Evolutionary conservation across 1,140 invertebrate genomes (phyloP).

Genomic region (Vanessa tameamea): DNA sequence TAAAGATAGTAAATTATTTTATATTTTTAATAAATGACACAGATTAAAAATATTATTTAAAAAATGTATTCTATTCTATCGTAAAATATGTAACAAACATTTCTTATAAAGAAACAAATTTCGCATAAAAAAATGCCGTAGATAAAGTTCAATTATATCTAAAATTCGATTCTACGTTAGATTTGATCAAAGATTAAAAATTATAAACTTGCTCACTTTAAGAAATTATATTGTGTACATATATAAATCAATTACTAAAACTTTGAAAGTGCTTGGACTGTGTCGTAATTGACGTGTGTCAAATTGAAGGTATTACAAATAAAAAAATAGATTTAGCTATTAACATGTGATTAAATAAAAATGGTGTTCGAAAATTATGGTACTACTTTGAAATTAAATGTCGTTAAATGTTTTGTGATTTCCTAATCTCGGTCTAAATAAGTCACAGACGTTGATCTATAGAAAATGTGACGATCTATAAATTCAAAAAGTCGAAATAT

Average conservation of each 20-base stretch:
- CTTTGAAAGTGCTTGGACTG: too few relatives aligned
- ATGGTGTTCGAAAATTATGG: conserved; percentile 27
- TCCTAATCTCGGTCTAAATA: conserved; percentile 37
- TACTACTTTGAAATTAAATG: conserved; percentile 25
- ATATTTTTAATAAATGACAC: background rate
- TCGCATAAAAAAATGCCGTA: background rate
- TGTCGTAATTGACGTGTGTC: too few relatives aligned
- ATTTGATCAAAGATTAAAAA: too few relatives aligned
- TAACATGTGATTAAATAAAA: conserved; percentile 28
- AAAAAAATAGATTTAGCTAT: conserved; percentile 18
- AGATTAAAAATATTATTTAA: background rate
- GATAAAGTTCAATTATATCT: background rate
- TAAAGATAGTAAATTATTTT: background rate
- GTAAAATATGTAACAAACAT: background rate
- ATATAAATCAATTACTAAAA: too few relatives aligned
- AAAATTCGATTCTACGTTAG: background rate
- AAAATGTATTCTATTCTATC: background rate
- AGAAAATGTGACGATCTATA: conserved; percentile 5
- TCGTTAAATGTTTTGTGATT: conserved; percentile 33
- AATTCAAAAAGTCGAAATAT: background rate
- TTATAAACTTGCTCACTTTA: too few relatives aligned
- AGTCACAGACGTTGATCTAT: conserved; percentile 38
- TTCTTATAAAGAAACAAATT: background rate
- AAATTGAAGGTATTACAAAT: too few relatives aligned
- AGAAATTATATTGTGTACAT: too few relatives aligned